phyloP scores from a whole-genome alignment of 2,888 invertebrate genomes.

The Tipula unca region DNA sequence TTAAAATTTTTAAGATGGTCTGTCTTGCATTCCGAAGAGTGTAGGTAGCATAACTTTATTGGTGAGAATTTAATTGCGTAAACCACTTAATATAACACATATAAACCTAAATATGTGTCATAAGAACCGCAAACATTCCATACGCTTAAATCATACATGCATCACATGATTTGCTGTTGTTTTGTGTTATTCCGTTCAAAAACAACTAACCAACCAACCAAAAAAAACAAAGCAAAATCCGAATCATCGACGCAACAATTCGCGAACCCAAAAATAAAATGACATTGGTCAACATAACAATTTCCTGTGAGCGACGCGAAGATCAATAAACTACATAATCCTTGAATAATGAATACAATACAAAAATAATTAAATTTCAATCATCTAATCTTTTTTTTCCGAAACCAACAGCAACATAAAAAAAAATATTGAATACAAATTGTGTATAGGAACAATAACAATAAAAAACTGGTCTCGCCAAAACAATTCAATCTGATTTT shows the following conservation, averaged over 20 bases:
- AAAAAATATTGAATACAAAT: neutral
- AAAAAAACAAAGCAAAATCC: neutral
- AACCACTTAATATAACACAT: neutral
- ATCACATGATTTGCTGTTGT: neutral
- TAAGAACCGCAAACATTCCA: neutral
- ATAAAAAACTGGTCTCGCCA: neutral
- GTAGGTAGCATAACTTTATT: neutral
- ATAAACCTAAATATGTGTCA: neutral
- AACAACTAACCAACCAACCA: neutral
- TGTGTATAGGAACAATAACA: neutral
- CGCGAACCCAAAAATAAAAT: neutral
- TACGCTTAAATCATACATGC: neutral
- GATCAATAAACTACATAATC: neutral
- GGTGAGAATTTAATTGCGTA: neutral
- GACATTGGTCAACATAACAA: neutral
- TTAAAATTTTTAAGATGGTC: too few species aligned
- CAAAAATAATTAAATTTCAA: conserved; percentile 1
- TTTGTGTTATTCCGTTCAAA: neutral
- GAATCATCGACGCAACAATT: neutral
- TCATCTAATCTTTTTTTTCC: neutral
- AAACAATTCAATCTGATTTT: neutral
- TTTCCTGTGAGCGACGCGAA: neutral
- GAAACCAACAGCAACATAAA: neutral
- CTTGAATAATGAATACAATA: neutral
- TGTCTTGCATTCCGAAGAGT: too few species aligned